A percentile compares a stretch with the other conserved stretches of the same genome.
phyloP scores from a whole-genome alignment of 2,888 invertebrate species.

The Xestia c-nigrum region DNA sequence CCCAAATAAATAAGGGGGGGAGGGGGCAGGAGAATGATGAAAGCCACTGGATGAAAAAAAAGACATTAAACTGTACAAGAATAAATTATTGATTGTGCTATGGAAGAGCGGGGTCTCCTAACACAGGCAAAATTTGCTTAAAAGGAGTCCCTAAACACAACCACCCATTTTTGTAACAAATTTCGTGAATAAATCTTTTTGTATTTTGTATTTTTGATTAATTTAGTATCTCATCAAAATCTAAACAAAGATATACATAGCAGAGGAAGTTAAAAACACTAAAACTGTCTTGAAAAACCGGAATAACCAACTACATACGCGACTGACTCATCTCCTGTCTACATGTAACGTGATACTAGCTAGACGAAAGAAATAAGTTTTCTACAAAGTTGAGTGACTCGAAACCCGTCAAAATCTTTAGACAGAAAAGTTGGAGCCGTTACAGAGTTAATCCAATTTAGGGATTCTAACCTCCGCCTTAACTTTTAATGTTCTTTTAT shows the following conservation, averaged over 20 bases:
- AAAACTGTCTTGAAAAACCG: not conserved
- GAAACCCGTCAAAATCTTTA: slow-evolving; percentile 43
- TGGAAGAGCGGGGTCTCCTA: too few species aligned
- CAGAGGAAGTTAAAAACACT: not conserved
- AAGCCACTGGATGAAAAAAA: not conserved
- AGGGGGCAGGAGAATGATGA: not conserved
- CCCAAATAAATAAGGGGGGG: not conserved
- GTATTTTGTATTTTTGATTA: too few species aligned
- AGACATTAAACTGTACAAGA: not conserved
- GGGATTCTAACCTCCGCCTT: slow-evolving; percentile 6
- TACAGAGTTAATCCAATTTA: slow-evolving; percentile 28
- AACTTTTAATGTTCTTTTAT: slow-evolving; percentile 23
- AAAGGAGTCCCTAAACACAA: too few species aligned
- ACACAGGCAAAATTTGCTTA: too few species aligned
- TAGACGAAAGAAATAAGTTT: slow-evolving; percentile 19
- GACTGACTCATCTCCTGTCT: slow-evolving; percentile 3
- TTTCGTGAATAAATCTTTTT: too few species aligned
- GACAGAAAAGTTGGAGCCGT: not conserved
- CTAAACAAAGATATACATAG: not conserved
- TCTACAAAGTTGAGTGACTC: slow-evolving; percentile 27
- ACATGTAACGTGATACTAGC: slow-evolving; percentile 4
- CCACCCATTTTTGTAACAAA: too few species aligned
- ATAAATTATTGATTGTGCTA: too few species aligned
- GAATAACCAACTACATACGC: not conserved
- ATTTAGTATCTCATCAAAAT: not conserved